phyloP scores from a whole-genome alignment of 2,888 invertebrate genomes.

The Timandra comae region DNA sequence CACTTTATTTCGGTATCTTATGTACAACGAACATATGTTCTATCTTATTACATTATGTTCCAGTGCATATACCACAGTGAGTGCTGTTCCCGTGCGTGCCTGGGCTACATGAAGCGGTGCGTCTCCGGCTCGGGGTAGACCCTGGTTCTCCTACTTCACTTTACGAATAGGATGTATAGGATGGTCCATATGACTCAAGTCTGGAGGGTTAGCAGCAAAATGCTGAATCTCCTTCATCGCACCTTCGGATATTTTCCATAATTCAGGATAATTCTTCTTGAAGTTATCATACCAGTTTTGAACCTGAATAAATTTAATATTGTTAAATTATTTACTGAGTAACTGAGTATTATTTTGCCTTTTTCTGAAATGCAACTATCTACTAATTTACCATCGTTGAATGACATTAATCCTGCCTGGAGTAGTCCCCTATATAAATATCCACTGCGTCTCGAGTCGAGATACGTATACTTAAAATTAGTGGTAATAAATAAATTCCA shows the following conservation, averaged over 20 bases:
- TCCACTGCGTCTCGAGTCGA: no score
- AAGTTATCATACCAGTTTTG: constrained; percentile 83
- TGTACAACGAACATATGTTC: no score
- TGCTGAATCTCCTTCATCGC: constrained; percentile 82
- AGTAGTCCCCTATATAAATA: no score
- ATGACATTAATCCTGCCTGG: no score
- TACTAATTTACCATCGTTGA: no score
- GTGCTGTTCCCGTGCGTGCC: constrained; percentile 49
- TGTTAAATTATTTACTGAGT: no score
- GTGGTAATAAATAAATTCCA: no score
- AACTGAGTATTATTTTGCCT: no score
- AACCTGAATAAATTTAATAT: constrained; percentile 37
- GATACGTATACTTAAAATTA: no score
- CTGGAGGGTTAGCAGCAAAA: constrained; percentile 84
- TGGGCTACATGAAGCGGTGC: constrained; percentile 49
- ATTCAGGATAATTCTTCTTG: constrained; percentile 79
- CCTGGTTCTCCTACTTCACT: constrained; percentile 31
- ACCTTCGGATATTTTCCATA: constrained; percentile 82
- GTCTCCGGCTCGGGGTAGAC: constrained; percentile 29
- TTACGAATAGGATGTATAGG: constrained; percentile 84
- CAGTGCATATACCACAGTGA: constrained; percentile 49
- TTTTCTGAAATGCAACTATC: no score
- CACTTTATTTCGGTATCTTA: no score
- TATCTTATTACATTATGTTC: no score
- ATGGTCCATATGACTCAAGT: constrained; percentile 80